Base-by-base conservation (phyloP, 2,888 invertebrate species). In the Digitonthophagus gazella region DNA sequence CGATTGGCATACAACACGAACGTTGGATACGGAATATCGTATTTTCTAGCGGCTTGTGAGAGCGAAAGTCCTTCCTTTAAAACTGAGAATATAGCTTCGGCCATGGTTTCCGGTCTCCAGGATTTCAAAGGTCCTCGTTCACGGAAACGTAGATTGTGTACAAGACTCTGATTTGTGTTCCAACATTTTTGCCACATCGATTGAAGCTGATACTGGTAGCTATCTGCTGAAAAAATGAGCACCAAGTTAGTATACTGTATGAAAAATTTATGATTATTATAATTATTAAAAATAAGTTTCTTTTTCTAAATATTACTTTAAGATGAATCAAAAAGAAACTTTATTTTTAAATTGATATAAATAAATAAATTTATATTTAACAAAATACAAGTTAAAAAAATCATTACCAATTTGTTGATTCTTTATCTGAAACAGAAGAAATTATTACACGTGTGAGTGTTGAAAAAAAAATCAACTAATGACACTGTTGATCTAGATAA, bases 181-280 rank as follows among this genome's bases (percentile, higher is more conserved):
- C 95, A 96, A 84, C 95, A 95, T 83, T 95, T 96, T 84, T 96
- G 95, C 96, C 96, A 96, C 91, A 95, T 93, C 69, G 93, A 94
- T 84, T 96, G 96, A 82, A 96, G 86, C 84, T 96, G 95, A 84
- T 95, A 95, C 84, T 96, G 95, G 88, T 96, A 96, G 87, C 94
- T 95, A 88, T 95, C 95, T 91, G 91, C 89, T 92, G 91, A 82
- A 85, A 82, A 73, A 74, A 71, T 71, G 20, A 61, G 61, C 61
- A 61, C 20, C 61, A 61, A 61, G 61, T 61, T 61, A 61, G 61
- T 61, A 61, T 61, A 20, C 16, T 18, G 61, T 61, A 8, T 61
- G 18, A 3, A 20, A 6, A 44, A 44, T 6, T 44, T 44, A 44
- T 44, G n/a, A n/a, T n/a, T n/a, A n/a, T n/a, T n/a, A n/a, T n/a